Conservation (phyloP, 2,113 vertebrate species). For the Baryphthengus martii region DNA sequence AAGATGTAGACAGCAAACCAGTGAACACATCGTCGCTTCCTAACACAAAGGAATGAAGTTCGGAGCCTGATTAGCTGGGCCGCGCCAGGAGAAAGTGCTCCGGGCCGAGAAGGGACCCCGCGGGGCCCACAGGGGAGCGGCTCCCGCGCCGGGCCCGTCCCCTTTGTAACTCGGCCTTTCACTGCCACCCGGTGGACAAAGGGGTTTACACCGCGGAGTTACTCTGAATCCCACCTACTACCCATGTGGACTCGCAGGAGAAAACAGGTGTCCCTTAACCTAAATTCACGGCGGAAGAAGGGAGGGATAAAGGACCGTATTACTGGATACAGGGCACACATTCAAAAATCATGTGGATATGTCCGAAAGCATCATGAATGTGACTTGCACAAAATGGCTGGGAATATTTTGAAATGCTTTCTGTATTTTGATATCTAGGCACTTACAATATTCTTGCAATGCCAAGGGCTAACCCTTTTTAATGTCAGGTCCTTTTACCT, state of each 20-base stretch:
- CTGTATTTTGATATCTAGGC: neutral
- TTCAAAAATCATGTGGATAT: neutral
- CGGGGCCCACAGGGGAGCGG: rapidly evolving
- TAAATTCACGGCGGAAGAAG: neutral
- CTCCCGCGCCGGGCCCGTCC: rapidly evolving
- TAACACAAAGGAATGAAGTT: neutral
- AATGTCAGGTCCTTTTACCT: neutral
- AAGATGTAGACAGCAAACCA: neutral
- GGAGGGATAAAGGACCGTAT: neutral
- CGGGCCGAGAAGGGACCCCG: rapidly evolving
- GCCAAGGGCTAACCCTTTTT: neutral
- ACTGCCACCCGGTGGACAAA: conserved; percentile 32
- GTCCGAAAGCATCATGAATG: neutral
- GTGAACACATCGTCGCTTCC: neutral
- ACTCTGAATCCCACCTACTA: rapidly evolving
- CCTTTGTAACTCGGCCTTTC: neutral
- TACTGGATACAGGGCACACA: no score
- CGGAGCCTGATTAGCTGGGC: rapidly evolving
- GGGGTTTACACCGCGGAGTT: neutral
- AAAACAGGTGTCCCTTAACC: neutral
- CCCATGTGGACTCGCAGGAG: rapidly evolving
- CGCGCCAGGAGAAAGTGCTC: rapidly evolving
- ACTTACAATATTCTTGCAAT: neutral
- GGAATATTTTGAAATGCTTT: neutral
- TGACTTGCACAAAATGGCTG: neutral